Evolutionary conservation across 2,888 invertebrate genomes (phyloP).

Genomic region (Heliothis peltigera): DNA sequence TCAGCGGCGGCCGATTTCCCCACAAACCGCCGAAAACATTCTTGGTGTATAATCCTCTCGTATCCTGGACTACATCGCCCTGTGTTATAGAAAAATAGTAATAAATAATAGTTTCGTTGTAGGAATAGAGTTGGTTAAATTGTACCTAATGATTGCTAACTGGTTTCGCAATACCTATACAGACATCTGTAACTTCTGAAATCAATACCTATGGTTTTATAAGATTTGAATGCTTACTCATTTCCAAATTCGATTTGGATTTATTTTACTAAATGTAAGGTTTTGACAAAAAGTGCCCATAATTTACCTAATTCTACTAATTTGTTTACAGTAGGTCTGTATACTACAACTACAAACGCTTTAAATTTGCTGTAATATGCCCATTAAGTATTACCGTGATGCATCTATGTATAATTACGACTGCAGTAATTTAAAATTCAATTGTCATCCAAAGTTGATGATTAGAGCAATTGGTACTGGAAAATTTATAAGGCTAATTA

Average conservation of each 20-base stretch:
- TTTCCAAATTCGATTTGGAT: no score
- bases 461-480: neutral
- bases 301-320: neutral
- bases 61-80: conserved; percentile 72
- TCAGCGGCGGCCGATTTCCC: conserved; percentile 91
- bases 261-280: no score
- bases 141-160: no score
- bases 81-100: conserved; percentile 49
- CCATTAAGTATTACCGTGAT: no score
- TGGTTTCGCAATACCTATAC: no score
- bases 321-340: neutral
- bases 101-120: neutral
- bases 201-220: no score
- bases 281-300: no score
- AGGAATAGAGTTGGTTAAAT: no score
- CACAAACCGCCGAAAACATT: conserved; percentile 91
- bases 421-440: neutral
- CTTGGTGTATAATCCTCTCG: conserved; percentile 80
- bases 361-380: neutral
- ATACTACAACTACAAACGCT: no score
- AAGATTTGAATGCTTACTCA: no score
- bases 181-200: no score
- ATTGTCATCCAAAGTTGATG: neutral
- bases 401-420: neutral
- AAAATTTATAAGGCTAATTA: no score